These are phyloP conservation scores for Eulacestoma nigropectus DNA, from an alignment of 2,113 vertebrate species.

Conservation along the genomic window DNA sequence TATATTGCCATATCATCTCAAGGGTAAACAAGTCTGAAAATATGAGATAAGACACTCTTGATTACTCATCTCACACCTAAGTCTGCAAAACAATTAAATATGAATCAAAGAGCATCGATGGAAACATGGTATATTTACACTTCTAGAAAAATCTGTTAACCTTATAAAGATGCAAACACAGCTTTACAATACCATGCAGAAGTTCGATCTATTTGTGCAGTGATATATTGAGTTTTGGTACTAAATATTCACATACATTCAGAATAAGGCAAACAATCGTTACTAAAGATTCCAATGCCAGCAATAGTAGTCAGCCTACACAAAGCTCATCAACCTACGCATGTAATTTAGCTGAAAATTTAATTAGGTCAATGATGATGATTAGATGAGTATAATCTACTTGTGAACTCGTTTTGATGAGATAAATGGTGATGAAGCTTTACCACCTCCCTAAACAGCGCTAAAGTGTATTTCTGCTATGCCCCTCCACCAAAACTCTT, in stretches of 20 bases:
- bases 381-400: neutral
- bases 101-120: neutral
- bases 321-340: neutral
- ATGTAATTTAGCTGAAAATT: neutral
- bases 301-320: neutral
- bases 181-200: neutral
- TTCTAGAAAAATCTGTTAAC: neutral
- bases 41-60: neutral
- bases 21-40: conserved; percentile 25
- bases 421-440: neutral
- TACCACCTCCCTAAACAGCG: neutral
- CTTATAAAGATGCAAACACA: neutral
- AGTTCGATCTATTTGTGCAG: neutral
- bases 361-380: neutral
- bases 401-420: neutral
- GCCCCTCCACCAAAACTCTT: neutral
- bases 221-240: neutral
- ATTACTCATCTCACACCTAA: neutral
- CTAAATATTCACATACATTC: neutral
- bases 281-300: neutral
- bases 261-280: neutral
- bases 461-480: neutral
- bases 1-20: neutral
- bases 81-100: neutral
- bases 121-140: neutral